Evolutionary conservation across 1,140 invertebrate species (phyloP).

Genomic region (Zaprionus davidi): DNA sequence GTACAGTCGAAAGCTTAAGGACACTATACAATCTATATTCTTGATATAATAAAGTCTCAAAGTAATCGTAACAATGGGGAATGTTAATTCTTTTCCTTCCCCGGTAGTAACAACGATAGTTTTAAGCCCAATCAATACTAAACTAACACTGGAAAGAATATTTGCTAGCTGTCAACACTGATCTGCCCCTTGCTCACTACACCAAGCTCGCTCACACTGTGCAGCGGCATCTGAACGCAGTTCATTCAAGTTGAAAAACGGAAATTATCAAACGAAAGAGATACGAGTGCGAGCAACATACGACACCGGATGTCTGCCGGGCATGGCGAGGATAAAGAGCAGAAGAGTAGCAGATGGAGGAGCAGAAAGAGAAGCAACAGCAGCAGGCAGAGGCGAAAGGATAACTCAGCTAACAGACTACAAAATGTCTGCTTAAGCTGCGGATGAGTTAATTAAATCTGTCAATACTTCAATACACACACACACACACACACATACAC

Average conservation of each 20-base stretch:
- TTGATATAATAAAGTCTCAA: not conserved
- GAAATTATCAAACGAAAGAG: constrained; percentile 80
- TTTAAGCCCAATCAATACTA: not conserved
- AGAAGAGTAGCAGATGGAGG: constrained; percentile 31
- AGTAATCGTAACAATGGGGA: not conserved
- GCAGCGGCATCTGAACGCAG: constrained; percentile 45
- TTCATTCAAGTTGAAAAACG: constrained; percentile 75
- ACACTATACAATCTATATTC: too few species aligned
- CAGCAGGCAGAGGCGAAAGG: constrained; percentile 43
- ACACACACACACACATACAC: constrained; percentile 19
- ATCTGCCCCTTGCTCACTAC: not conserved
- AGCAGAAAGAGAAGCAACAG: not conserved
- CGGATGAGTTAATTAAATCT: constrained; percentile 84
- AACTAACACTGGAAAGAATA: not conserved
- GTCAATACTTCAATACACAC: constrained; percentile 71
- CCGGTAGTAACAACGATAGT: not conserved
- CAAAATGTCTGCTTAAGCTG: constrained; percentile 81
- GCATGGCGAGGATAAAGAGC: constrained; percentile 34
- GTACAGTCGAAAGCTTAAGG: too few species aligned
- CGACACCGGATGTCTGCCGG: constrained; percentile 77
- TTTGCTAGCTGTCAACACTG: not conserved
- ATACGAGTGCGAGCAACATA: constrained; percentile 71
- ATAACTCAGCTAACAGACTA: constrained; percentile 59
- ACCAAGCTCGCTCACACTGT: constrained; percentile 19
- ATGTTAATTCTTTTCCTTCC: too few species aligned